Percentiles rank a stretch among this genome's conserved stretches.
phyloP scores from a whole-genome alignment of 1,140 invertebrate species.

The Trichoplusia ni region DNA sequence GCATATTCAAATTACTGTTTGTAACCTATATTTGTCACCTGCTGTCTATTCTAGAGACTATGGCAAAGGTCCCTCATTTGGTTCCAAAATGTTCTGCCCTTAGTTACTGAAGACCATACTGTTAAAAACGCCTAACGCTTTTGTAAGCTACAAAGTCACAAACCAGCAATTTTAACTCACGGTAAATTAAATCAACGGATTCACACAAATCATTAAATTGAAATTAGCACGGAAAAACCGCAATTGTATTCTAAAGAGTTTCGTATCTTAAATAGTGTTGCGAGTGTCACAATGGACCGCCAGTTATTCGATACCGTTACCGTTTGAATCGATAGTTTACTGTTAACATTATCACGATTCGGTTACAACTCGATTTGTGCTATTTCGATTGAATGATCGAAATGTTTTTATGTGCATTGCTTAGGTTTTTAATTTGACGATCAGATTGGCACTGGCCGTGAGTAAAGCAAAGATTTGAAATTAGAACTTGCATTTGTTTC shows the following conservation, averaged over 20 bases:
- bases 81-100: no score
- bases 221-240: slow-evolving; percentile 14
- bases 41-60: no score
- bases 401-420: slow-evolving; percentile 12
- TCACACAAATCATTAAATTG: slow-evolving; percentile 2
- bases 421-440: neutral
- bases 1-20: no score
- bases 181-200: neutral
- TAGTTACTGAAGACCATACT: no score
- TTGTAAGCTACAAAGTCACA: no score
- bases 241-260: slow-evolving; percentile 22
- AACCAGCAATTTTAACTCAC: no score
- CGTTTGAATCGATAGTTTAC: slow-evolving; percentile 37
- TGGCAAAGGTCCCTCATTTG: no score
- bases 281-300: slow-evolving; percentile 21
- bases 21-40: no score
- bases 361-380: slow-evolving; percentile 28
- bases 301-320: slow-evolving; percentile 34
- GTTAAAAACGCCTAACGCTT: no score
- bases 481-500: no score
- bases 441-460: no score
- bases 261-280: slow-evolving; percentile 23
- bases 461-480: no score
- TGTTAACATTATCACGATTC: slow-evolving; percentile 50
- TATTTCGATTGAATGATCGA: slow-evolving; percentile 8